Evolutionary conservation across 2,113 vertebrate genomes (phyloP), one percentile per base, ranked within the genome.

Genomic region (Seriola aureovittata): DNA sequence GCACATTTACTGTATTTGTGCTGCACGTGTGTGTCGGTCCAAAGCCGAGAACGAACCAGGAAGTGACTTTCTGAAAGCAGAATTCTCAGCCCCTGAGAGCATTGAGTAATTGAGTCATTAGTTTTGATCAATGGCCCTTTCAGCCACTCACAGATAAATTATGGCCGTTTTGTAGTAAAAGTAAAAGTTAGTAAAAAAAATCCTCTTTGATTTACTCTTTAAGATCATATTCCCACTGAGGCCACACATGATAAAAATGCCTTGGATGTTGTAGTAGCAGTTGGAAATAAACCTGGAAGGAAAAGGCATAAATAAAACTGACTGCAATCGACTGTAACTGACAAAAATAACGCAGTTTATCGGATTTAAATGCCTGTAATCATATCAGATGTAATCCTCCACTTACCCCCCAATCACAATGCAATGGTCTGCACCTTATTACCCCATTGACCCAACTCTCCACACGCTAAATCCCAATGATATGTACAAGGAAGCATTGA

Each of bases 401-500:
- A 29, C 29, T 25, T 25, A 70, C 34, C 16, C 42, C 55, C 12
- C 40, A 48, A 25, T n/a, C 19, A 38, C 57, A 59, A 63, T 34
- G 8, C 46, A 69, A 54, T 23, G 10, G 13, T 57, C 69, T 42
- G 17, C 12, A 16, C 17, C 57, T 81, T 32, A 81, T 87, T 72
- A 62, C 55, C 80, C 73, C 78, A 71, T 21, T 80, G 82, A 87
- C 87, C 81, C 67, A 4, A 3, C 80, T 63, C 62, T 25, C 71
- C 77, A 58, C 14, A 25, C 14, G 44, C 65, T 85, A 57, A 82
- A 82, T 63, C 71, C 78, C 68, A 79, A 62, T 77, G 84, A 84
- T 69, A 71, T 75, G 87, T 90, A 81, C 64, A 76, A 82, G 90
- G 90, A 93, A 87, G 85, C 87, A 78, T 89, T 46, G 80, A 90